Base-by-base conservation (phyloP, 2,113 vertebrate species). In the Macquaria ambigua region DNA sequence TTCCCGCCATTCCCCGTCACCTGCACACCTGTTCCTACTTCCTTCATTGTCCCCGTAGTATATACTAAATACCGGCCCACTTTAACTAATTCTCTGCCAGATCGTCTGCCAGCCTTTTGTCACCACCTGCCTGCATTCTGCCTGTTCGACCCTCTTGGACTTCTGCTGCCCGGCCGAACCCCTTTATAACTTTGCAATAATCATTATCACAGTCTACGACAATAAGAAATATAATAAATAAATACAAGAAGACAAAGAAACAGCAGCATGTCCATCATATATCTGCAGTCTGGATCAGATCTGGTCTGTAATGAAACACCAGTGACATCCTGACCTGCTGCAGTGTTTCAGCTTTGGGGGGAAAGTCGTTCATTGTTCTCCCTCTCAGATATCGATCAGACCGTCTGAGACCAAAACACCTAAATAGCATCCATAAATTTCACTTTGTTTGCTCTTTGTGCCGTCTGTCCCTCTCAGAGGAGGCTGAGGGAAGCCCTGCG, bases 401-500 rank as follows among this genome's bases (percentile, higher is more conserved):
- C 63, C 6, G 53, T 28, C 73, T 50, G 46, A 81, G 61, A 61
- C 48, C 18, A 53, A 63, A 34, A 77, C 50, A 9, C 20, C 63
- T 16, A 56, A 55, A 81, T 1, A 43, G 31, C 31, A 0, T 59
- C 63, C 31, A 56, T 72, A 62, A 61, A 84, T 20, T 8, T 41
- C 20, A 1, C 34, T 63, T 10, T 58, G 61, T 53, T 58, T 50
- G 67, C 25, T 5, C 77, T 67, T 34, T 7, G 16, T 46, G 70
- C 15, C 4, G 58, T 46, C 11, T 1, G 62, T 41, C 48, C n/a
- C 56, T 52, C 70, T 25, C 73, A 56, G 52, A 50, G 31, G 76
- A 71, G 48, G 63, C 73, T 4, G 82, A 76, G 85, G 78, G 79
- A 87, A 87, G 78, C 75, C 88, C 82, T 5, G 64, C 0, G 0